Evolutionary conservation across 2,797 vertebrate genomes (phyloP).

Genomic region (Paramormyrops hopkinsi): DNA sequence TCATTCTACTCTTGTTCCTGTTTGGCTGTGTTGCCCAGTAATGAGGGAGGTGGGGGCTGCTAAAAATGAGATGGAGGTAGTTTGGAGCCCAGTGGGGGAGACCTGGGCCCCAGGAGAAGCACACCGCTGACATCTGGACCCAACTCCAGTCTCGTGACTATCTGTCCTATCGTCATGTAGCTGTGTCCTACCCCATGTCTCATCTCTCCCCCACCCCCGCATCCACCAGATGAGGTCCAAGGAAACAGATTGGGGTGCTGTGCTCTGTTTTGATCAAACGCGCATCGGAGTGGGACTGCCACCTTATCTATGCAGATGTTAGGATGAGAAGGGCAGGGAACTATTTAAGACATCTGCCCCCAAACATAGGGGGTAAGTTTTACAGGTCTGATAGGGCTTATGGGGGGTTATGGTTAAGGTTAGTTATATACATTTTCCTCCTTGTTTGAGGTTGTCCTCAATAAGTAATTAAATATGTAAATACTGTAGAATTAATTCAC

Average conservation of each 20-base stretch:
- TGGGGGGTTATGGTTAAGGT: background rate
- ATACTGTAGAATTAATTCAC: background rate
- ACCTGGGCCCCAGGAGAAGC: background rate
- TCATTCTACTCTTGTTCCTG: background rate
- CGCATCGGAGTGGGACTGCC: background rate
- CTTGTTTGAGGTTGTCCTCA: background rate
- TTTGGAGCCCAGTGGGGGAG: background rate
- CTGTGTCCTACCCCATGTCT: background rate
- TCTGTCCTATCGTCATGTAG: background rate
- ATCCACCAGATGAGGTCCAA: background rate
- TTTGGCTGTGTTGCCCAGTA: background rate
- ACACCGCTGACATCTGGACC: background rate
- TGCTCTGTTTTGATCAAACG: background rate
- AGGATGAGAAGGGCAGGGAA: background rate
- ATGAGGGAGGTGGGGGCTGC: background rate
- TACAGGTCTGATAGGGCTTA: background rate
- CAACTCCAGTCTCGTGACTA: background rate
- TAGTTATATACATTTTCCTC: background rate
- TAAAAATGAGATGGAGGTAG: background rate
- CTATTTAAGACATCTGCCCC: background rate
- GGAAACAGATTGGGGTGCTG: conserved; percentile 21
- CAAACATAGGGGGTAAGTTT: background rate
- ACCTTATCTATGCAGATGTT: background rate
- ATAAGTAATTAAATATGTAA: background rate
- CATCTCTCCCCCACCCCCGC: background rate